These are phyloP conservation scores for Corythornis cristatus DNA, from an alignment of 2,113 vertebrate species.

Conservation along the genomic window DNA sequence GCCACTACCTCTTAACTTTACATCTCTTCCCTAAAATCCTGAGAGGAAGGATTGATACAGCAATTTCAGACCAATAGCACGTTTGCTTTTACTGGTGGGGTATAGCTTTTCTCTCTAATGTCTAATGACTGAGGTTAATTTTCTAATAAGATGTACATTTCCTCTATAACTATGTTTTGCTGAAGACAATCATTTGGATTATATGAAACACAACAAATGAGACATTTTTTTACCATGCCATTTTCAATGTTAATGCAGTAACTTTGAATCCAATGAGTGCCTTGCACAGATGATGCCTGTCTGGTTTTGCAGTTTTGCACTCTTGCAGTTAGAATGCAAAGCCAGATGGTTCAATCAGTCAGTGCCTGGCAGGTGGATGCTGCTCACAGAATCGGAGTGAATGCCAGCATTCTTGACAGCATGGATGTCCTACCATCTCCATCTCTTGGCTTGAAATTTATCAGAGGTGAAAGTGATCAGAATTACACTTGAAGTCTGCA, in stretches of 20 bases:
- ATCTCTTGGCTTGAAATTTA: slow-evolving; percentile 6
- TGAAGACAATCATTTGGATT: neutral
- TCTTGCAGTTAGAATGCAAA: slow-evolving; percentile 13
- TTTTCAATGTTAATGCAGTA: neutral
- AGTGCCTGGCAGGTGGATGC: slow-evolving; percentile 1
- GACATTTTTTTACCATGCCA: neutral
- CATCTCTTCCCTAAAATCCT: neutral
- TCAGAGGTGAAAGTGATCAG: neutral
- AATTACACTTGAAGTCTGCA: neutral
- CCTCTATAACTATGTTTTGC: neutral
- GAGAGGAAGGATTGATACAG: neutral
- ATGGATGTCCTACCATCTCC: neutral
- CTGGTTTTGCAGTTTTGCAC: neutral
- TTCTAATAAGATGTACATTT: neutral
- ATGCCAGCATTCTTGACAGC: slow-evolving; percentile 10
- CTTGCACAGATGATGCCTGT: neutral
- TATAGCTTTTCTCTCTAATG: neutral
- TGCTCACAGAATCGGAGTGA: neutral
- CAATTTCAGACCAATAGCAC: neutral
- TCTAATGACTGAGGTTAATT: neutral
- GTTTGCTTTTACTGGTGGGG: neutral
- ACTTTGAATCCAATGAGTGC: neutral
- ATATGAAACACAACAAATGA: neutral
- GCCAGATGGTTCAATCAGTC: slow-evolving; percentile 27
- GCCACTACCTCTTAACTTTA: neutral